phyloP scores from a whole-genome alignment of 2,113 vertebrate species.

The Leiothrix lutea region DNA sequence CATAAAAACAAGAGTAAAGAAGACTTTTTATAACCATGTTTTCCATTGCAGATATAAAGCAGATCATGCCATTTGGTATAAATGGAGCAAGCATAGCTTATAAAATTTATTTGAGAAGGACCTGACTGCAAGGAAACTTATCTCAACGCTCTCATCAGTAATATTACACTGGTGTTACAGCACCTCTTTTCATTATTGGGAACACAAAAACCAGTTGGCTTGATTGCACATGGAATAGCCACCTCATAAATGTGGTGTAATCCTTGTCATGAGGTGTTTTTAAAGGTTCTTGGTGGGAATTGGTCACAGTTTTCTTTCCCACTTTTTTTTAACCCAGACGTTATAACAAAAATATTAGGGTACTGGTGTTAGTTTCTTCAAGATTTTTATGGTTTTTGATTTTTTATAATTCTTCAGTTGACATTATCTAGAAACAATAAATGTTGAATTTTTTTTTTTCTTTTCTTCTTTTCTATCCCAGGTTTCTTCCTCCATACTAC shows the following conservation, averaged over 20 bases:
- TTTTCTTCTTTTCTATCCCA: background rate
- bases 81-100: background rate
- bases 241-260: conserved; percentile 28
- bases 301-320: background rate
- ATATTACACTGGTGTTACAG: background rate
- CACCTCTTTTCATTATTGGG: background rate
- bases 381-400: background rate
- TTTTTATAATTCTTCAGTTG: background rate
- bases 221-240: background rate
- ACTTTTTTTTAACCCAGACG: background rate
- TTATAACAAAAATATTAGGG: background rate
- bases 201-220: background rate
- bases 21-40: background rate
- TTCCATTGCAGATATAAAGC: conserved; percentile 8
- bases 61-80: background rate
- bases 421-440: background rate
- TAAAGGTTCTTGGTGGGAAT: background rate
- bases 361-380: background rate
- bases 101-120: conserved; percentile 13
- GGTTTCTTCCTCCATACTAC: background rate
- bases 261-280: conserved; percentile 4
- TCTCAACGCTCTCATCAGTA: conserved; percentile 1
- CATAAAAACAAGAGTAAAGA: conserved; percentile 5
- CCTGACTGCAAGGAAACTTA: background rate
- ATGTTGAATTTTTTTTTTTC: background rate